Conservation (phyloP, 2,888 invertebrate genomes). For the Drosophila emarginata region DNA sequence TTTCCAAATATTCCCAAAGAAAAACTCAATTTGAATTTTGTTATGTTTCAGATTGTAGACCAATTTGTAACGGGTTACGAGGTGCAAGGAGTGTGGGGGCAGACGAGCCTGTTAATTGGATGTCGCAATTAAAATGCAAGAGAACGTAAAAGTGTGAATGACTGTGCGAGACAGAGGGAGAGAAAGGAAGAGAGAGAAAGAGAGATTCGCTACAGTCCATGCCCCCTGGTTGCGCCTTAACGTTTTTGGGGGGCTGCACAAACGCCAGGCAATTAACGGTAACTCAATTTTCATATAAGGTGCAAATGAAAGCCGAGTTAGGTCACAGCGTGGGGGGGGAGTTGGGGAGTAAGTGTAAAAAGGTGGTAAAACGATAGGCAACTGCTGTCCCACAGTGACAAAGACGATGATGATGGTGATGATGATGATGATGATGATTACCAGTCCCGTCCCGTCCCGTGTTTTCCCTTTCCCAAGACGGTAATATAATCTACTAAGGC, state of each 20-base stretch:
- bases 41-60: slow-evolving; percentile 28
- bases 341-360: slow-evolving; percentile 15
- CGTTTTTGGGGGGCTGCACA: slow-evolving; percentile 21
- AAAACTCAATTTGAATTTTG: slow-evolving; percentile 46
- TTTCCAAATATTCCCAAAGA: slow-evolving; percentile 26
- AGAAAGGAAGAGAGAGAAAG: background rate
- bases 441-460: background rate
- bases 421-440: slow-evolving; percentile 23
- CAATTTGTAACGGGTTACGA: slow-evolving; percentile 53
- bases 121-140: slow-evolving; percentile 65
- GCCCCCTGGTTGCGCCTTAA: slow-evolving; percentile 10
- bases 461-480: slow-evolving; percentile 1
- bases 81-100: background rate
- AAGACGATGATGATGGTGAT: slow-evolving; percentile 28
- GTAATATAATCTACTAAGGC: slow-evolving; percentile 64
- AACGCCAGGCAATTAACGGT: slow-evolving; percentile 58
- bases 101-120: slow-evolving; percentile 56
- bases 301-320: slow-evolving; percentile 41
- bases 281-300: slow-evolving; percentile 67
- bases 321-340: slow-evolving; percentile 19
- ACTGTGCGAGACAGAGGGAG: background rate
- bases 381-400: slow-evolving; percentile 48
- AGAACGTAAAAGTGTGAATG: background rate
- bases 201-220: slow-evolving; percentile 6
- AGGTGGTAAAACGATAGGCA: slow-evolving; percentile 22